These are phyloP conservation scores for Rapana venosa DNA, from an alignment of 2,888 invertebrate species.

Conservation along the genomic window DNA sequence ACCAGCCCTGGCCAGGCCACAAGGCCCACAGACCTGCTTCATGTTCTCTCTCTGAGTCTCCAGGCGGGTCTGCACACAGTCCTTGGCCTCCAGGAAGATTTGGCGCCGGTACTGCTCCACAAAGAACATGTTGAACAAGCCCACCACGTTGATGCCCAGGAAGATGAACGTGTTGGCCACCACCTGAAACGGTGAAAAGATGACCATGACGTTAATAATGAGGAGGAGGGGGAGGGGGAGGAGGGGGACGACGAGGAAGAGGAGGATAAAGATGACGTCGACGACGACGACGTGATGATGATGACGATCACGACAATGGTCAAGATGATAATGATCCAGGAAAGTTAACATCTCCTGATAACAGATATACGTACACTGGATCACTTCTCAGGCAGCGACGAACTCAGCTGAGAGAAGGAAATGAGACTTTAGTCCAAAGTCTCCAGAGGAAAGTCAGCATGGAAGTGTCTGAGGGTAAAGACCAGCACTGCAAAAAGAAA, in stretches of 20 bases:
- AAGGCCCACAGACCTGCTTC: no score
- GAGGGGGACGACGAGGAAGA: no score
- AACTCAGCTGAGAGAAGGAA: not conserved
- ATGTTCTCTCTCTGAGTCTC: not conserved
- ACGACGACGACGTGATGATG: no score
- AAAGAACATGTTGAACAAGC: not conserved
- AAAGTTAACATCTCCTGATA: no score
- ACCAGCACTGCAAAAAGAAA: not conserved
- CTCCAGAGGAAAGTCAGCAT: not conserved
- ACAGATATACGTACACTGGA: no score
- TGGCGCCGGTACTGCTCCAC: not conserved
- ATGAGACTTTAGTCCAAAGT: not conserved
- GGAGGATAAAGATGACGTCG: no score
- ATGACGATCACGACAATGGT: no score
- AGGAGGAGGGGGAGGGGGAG: no score
- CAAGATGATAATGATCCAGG: no score
- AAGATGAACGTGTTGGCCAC: not conserved
- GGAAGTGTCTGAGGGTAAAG: not conserved
- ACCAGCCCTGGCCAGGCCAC: no score
- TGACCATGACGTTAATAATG: no score
- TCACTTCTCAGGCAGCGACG: not conserved
- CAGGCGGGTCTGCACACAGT: not conserved
- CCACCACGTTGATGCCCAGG: not conserved
- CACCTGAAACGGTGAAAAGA: not conserved
- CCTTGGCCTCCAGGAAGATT: not conserved